Evolutionary conservation across 2,888 invertebrate genomes (phyloP), one percentile per base, ranked within the genome.

Genomic region (Dinocampus coccinellae): DNA sequence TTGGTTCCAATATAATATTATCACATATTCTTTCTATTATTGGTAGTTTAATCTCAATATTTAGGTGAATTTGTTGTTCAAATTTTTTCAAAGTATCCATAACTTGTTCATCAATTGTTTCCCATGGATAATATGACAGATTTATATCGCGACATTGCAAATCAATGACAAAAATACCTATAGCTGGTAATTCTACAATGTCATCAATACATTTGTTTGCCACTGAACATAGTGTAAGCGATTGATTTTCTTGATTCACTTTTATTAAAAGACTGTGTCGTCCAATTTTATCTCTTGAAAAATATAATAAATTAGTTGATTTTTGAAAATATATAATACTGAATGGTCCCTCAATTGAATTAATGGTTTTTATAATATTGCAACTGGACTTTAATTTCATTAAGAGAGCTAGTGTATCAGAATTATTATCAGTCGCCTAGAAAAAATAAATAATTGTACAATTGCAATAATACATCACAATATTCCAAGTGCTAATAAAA

Each of bases 251-350:
- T 11, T 88, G 78, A 73, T 85, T 84, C 13, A 13, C 16, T 6
- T 92, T 90, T 60, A 94, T 87, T 52, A 98, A 88, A 60, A 98
- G 88, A 85, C 97, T 96, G 82, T 95, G 93, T 77, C 98, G 90
- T 42, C 98, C 98, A 84, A 95, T 92, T 77, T 90, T 90, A 87
- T 98, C 98, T 82, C 97, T 90, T 1, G 93, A 93, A 88, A 97
- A 96, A 89, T 94, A 96, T 52, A 98, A 79, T 13, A 85, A 84
- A 53, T 90, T 88, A 0, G 84, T 87, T 3, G 77, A 63, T 82
- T 90, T 91, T 81, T 93, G 90, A 84, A 91, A 94, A 84, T 93
- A 95, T 77, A 97, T 90, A 72, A 97, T 90, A 70, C 95, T 92
- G 88, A 93, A 97, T 33, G 98, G 97, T 2, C 98, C 98, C 77